Conservation (phyloP, 2,797 vertebrate species). For the Chaetophractus vellerosus region DNA sequence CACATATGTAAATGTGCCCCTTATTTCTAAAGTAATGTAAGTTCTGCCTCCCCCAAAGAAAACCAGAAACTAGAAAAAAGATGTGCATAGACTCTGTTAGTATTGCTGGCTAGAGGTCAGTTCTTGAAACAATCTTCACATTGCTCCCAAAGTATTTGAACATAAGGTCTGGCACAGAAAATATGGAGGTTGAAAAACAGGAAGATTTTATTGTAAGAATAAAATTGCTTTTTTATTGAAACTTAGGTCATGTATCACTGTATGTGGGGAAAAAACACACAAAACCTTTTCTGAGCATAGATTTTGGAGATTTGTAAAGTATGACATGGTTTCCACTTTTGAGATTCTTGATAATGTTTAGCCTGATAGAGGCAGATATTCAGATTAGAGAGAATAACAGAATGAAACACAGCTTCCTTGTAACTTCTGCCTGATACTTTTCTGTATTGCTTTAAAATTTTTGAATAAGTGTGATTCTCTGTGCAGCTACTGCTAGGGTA, state of each 20-base stretch:
- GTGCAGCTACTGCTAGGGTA: not conserved
- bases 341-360: not conserved
- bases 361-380: too few species aligned
- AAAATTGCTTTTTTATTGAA: not conserved
- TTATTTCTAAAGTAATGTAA: constrained; percentile 29
- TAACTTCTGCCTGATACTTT: not conserved
- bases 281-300: not conserved
- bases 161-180: not conserved
- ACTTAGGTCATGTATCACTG: not conserved
- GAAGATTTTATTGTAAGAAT: not conserved
- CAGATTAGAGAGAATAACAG: not conserved
- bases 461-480: not conserved
- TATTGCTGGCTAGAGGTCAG: not conserved
- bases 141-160: not conserved
- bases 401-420: not conserved
- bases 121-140: not conserved
- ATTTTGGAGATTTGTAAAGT: not conserved
- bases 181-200: not conserved
- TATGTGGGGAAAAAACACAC: constrained; percentile 5
- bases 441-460: not conserved
- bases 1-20: not conserved
- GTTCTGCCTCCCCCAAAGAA: not conserved
- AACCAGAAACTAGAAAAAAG: not conserved
- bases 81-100: not conserved
- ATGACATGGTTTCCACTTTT: not conserved